A percentile compares a stretch with the other conserved stretches of the same genome.
Conservation (phyloP, 64 coral and sea anemone species). For the Montipora foliosa region DNA sequence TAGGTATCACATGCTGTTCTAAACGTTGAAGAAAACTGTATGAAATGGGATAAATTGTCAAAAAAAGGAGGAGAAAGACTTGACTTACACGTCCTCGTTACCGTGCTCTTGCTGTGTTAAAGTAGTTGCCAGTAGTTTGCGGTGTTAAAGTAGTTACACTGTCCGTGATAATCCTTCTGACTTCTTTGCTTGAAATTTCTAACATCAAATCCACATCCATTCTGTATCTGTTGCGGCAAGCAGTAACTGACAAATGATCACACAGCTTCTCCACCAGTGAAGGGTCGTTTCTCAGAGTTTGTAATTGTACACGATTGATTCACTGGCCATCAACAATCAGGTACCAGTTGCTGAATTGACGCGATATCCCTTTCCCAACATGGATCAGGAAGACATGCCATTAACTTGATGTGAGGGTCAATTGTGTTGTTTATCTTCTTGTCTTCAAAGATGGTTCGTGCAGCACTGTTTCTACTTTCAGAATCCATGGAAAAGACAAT, state of each 20-base stretch:
- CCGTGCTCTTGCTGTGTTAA: too few species aligned
- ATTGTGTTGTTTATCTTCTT: conserved; percentile 16
- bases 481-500: conserved; percentile 50
- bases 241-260: conserved; percentile 2
- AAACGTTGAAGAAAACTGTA: too few species aligned
- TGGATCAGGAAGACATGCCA: conserved; percentile 8
- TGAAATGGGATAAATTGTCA: too few species aligned
- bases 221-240: conserved; percentile 49
- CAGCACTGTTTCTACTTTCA: conserved; percentile 32
- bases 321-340: background rate
- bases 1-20: too few species aligned
- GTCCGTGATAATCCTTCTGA: background rate
- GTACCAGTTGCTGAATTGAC: conserved; percentile 54
- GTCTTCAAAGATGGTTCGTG: conserved; percentile 5
- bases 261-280: background rate
- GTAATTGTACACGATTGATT: conserved; percentile 54
- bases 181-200: conserved; percentile 31
- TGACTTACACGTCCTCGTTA: too few species aligned
- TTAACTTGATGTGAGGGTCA: conserved; percentile 33
- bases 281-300: conserved; percentile 48
- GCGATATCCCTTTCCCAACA: conserved; percentile 34
- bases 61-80: too few species aligned
- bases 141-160: background rate
- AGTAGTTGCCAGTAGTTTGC: too few species aligned
- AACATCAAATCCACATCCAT: conserved; percentile 59